Percentiles rank a stretch among this genome's conserved stretches.
Conservation (phyloP, 1,140 invertebrate genomes). For the Bombus waltoni region DNA sequence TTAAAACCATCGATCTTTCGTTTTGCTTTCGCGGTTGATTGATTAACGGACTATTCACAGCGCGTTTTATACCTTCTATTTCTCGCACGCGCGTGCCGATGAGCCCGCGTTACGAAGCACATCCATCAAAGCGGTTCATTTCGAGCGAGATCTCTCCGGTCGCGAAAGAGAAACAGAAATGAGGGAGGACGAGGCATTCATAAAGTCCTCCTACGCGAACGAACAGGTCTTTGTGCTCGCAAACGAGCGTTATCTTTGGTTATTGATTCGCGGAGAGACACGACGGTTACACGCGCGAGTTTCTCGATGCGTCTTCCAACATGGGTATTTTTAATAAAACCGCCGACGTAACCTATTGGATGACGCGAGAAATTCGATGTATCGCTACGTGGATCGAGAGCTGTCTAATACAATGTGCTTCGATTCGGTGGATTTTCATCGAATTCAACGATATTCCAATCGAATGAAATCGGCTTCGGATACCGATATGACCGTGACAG, state of each 20-base stretch:
- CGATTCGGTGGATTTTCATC: neutral
- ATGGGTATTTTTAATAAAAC: slow-evolving; percentile 6
- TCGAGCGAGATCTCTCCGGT: neutral
- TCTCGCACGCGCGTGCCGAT: slow-evolving; percentile 7
- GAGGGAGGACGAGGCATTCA: slow-evolving; percentile 11
- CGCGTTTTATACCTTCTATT: slow-evolving; percentile 35
- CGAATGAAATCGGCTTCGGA: no score
- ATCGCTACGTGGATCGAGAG: neutral
- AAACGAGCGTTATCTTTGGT: slow-evolving; percentile 45
- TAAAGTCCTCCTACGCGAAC: slow-evolving; percentile 7
- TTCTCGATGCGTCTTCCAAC: no score
- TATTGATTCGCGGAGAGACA: slow-evolving; percentile 14
- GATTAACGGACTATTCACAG: slow-evolving; percentile 44
- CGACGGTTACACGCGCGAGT: neutral
- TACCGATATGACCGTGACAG: no score
- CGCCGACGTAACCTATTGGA: neutral
- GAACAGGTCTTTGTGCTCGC: slow-evolving; percentile 19
- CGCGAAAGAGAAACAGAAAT: neutral
- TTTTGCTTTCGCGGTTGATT: slow-evolving; percentile 45
- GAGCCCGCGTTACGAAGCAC: slow-evolving; percentile 2
- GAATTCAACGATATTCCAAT: neutral
- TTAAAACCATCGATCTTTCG: slow-evolving; percentile 44
- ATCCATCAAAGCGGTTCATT: slow-evolving; percentile 51
- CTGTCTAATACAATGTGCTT: neutral
- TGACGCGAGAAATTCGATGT: no score